phyloP scores from a whole-genome alignment of 2,113 vertebrate genomes.

The Lampris megalopsis region DNA sequence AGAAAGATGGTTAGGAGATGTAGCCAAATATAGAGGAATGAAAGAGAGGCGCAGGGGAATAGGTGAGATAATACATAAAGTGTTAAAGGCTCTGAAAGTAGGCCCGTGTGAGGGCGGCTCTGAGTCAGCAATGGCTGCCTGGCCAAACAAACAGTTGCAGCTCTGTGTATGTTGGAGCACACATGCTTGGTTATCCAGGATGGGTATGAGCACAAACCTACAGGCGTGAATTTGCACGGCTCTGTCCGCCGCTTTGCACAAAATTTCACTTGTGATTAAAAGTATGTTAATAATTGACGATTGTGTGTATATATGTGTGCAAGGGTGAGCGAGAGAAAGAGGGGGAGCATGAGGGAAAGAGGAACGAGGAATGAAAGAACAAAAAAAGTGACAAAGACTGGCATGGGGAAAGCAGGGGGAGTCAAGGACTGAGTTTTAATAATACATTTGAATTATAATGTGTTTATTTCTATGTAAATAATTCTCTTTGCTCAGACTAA shows the following conservation, averaged over 20 bases:
- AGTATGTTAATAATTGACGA: conserved; percentile 67
- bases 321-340: conserved; percentile 3
- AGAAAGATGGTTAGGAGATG: conserved; percentile 44
- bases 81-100: conserved; percentile 39
- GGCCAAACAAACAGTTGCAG: conserved; percentile 46
- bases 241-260: conserved; percentile 26
- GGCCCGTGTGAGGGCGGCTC: conserved; percentile 47
- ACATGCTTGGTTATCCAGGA: conserved; percentile 54
- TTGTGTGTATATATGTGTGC: conserved; percentile 1
- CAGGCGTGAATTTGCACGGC: conserved; percentile 36
- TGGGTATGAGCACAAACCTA: conserved; percentile 27
- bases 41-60: conserved; percentile 29
- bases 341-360: not conserved
- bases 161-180: conserved; percentile 21
- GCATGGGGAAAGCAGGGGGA: not conserved
- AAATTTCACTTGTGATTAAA: conserved; percentile 62
- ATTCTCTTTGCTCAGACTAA: conserved; percentile 36
- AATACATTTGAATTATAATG: conserved; percentile 54
- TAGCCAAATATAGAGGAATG: conserved; percentile 61
- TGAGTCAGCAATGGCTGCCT: conserved; percentile 54
- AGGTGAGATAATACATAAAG: conserved; percentile 51
- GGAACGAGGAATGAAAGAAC: not conserved
- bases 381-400: not conserved
- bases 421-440: conserved; percentile 37
- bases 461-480: conserved; percentile 57